Conservation (phyloP, 2,113 vertebrate species). For the Myodes glareolus region DNA sequence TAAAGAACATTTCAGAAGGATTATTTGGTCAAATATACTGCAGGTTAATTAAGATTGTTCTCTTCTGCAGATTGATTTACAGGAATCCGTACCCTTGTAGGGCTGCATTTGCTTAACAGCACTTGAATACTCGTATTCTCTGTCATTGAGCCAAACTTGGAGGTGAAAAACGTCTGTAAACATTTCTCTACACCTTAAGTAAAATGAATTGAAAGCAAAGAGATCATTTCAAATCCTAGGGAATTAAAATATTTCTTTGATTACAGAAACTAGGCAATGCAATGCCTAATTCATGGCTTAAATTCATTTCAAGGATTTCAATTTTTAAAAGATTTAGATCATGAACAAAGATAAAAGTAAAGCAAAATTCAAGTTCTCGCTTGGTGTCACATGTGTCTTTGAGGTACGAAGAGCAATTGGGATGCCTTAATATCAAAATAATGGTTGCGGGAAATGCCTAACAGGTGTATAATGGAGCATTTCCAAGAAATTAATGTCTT, state of each 20-base stretch:
- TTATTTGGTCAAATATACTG: conserved; percentile 90
- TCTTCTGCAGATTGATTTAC: conserved; percentile 90
- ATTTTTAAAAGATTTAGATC: conserved; percentile 49
- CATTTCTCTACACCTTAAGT: conserved; percentile 62
- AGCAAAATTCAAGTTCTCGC: conserved; percentile 64
- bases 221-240: conserved; percentile 53
- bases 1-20: conserved; percentile 85
- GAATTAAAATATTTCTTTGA: conserved; percentile 64
- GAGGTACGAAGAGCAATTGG: not conserved
- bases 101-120: conserved; percentile 91
- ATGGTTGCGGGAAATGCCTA: conserved; percentile 22
- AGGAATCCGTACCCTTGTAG: conserved; percentile 90
- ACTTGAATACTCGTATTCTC: conserved; percentile 81
- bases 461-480: conserved; percentile 8
- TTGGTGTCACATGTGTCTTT: not conserved
- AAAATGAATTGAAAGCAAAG: conserved; percentile 67
- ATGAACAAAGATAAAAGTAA: conserved; percentile 48
- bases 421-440: conserved; percentile 11
- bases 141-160: conserved; percentile 85
- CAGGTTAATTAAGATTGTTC: conserved; percentile 88
- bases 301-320: conserved; percentile 54
- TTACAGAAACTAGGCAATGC: conserved; percentile 52
- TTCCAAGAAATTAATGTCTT: conserved; percentile 49
- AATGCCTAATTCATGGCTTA: conserved; percentile 59
- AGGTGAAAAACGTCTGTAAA: conserved; percentile 54